Conservation (phyloP, 2,888 invertebrate genomes). For the Megaustenia siamemsis region DNA sequence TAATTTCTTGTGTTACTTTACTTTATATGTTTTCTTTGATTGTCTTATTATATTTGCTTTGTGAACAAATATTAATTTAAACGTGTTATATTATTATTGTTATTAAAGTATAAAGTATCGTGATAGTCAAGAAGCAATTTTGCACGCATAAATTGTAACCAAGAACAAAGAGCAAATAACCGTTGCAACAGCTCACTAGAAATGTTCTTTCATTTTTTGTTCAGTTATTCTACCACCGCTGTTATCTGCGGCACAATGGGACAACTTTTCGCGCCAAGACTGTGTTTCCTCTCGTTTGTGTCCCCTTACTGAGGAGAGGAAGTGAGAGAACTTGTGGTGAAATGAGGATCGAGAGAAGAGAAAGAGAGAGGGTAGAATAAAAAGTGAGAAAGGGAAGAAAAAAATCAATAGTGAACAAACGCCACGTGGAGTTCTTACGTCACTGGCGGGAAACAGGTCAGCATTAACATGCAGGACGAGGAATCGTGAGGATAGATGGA, state of each 20-base stretch:
- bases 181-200: background rate
- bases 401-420: constrained; percentile 34
- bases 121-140: too few species aligned
- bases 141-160: too few species aligned
- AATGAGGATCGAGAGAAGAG: background rate
- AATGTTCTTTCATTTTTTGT: background rate
- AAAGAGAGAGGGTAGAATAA: constrained; percentile 24
- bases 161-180: background rate
- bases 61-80: too few species aligned
- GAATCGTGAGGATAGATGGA: background rate
- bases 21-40: too few species aligned
- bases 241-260: background rate
- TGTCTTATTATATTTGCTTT: too few species aligned
- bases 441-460: constrained; percentile 51
- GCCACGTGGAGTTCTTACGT: constrained; percentile 59
- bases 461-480: background rate
- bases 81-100: too few species aligned
- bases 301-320: background rate
- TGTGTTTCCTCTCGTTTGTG: background rate
- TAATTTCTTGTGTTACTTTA: too few species aligned
- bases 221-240: background rate
- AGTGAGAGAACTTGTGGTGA: background rate
- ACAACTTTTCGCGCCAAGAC: background rate
- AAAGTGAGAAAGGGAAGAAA: constrained; percentile 29
- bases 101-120: too few species aligned